These are phyloP conservation scores for Mus spicilegus DNA, from an alignment of 2,113 vertebrate genomes.

Conservation along the genomic window DNA sequence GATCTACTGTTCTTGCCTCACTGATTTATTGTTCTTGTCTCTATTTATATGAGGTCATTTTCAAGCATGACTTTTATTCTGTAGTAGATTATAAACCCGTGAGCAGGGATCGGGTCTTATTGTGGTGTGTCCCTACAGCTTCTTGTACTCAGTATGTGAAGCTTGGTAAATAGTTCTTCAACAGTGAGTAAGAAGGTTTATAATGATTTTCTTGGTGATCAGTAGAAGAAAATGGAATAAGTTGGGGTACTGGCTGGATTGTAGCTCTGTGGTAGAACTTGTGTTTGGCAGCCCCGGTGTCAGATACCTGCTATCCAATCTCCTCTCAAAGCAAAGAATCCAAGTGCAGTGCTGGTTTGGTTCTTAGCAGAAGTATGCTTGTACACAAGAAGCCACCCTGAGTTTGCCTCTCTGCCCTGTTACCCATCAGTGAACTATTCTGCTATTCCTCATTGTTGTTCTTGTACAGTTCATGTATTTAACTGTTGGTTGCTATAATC, in stretches of 20 bases:
- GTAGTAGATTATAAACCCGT: constrained; percentile 27
- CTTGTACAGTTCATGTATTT: constrained; percentile 22
- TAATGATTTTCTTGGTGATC: background rate
- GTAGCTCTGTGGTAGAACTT: background rate
- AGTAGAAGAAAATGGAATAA: constrained; percentile 13
- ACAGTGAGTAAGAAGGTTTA: background rate
- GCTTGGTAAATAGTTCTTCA: constrained; percentile 1
- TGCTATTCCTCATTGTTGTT: constrained; percentile 17
- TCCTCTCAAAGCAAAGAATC: background rate
- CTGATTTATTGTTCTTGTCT: no score
- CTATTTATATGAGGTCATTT: constrained; percentile 8
- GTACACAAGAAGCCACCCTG: background rate
- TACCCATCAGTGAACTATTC: constrained; percentile 25
- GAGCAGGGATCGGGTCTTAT: background rate
- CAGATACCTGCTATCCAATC: background rate
- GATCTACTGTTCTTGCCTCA: background rate
- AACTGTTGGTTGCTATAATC: constrained; percentile 5
- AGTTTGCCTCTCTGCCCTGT: background rate
- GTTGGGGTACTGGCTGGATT: background rate
- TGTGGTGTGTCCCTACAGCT: constrained; percentile 19
- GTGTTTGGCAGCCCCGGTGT: background rate
- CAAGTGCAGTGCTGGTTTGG: background rate
- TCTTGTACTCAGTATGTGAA: background rate
- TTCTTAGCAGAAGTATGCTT: background rate
- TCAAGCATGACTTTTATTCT: background rate